A percentile compares a stretch with the other conserved stretches of the same genome.
Evolutionary conservation across 2,113 vertebrate species (phyloP).

Genomic region (Heliornis fulica): DNA sequence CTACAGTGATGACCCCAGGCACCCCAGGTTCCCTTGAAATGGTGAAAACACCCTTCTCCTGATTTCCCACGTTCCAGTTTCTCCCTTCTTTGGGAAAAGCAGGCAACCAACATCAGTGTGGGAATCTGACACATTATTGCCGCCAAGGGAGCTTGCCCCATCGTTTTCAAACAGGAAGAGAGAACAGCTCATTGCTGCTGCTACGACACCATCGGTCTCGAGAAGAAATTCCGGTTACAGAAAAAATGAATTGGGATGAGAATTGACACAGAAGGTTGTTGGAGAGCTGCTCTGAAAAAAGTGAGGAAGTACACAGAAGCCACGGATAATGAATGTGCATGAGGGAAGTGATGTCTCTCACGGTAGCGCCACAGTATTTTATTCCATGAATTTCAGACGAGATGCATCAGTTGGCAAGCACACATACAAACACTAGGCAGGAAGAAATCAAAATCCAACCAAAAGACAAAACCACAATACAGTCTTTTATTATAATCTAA

Average conservation of each 20-base stretch:
- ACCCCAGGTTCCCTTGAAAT: background rate
- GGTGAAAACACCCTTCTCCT: background rate
- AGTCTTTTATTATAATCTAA: conserved; percentile 21
- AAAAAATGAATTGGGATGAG: background rate
- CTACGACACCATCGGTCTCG: background rate
- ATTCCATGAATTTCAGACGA: background rate
- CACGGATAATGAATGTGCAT: fast-evolving
- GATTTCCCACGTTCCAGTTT: background rate
- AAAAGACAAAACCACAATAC: background rate
- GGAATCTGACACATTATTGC: background rate
- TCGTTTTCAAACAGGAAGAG: background rate
- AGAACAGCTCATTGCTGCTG: background rate
- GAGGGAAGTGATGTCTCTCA: background rate
- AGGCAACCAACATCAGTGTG: background rate
- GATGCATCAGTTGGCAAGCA: background rate
- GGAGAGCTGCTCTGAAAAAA: background rate
- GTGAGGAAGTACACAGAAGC: background rate
- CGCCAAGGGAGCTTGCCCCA: background rate
- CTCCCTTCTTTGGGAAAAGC: background rate
- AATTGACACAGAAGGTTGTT: background rate
- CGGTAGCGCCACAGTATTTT: background rate
- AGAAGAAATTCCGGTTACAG: background rate
- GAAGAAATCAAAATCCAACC: background rate
- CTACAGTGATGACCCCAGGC: fast-evolving
- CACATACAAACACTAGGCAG: background rate